These are phyloP conservation scores for Argentina silus DNA, from an alignment of 2,797 vertebrate genomes.

Conservation along the genomic window DNA sequence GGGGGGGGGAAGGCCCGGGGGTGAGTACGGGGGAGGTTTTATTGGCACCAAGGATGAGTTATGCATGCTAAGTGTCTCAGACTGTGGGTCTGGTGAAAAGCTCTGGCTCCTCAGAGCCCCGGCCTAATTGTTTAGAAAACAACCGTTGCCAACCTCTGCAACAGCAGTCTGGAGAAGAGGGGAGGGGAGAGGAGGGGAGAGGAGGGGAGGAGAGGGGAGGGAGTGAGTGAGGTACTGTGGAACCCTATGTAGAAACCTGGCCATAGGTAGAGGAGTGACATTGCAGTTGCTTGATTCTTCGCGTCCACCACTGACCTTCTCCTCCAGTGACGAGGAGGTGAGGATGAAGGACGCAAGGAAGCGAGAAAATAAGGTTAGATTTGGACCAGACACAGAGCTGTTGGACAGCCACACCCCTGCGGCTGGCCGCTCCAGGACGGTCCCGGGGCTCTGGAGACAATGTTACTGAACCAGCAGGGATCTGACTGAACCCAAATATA, in stretches of 20 bases:
- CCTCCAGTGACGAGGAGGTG: neutral
- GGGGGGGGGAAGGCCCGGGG: neutral
- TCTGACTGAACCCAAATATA: too few species aligned
- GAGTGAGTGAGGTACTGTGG: neutral
- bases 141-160: neutral
- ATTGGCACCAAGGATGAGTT: neutral
- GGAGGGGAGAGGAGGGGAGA: neutral
- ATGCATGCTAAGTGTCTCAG: conserved; percentile 12
- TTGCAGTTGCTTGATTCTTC: too few species aligned
- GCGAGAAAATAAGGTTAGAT: neutral
- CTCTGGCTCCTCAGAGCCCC: neutral
- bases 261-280: too few species aligned
- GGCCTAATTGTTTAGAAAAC: neutral
- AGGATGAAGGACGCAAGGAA: neutral
- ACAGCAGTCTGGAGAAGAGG: neutral
- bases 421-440: too few species aligned
- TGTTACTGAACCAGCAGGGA: too few species aligned
- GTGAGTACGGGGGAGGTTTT: conserved; percentile 9
- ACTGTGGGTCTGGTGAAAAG: neutral
- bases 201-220: neutral
- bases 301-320: too few species aligned
- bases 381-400: too few species aligned
- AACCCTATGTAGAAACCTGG: too few species aligned
- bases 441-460: too few species aligned
- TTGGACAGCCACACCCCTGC: too few species aligned